A percentile compares a stretch with the other conserved stretches of the same genome.
These are phyloP conservation scores for Etheostoma spectabile DNA, from an alignment of 2,113 vertebrate species.

Conservation along the genomic window DNA sequence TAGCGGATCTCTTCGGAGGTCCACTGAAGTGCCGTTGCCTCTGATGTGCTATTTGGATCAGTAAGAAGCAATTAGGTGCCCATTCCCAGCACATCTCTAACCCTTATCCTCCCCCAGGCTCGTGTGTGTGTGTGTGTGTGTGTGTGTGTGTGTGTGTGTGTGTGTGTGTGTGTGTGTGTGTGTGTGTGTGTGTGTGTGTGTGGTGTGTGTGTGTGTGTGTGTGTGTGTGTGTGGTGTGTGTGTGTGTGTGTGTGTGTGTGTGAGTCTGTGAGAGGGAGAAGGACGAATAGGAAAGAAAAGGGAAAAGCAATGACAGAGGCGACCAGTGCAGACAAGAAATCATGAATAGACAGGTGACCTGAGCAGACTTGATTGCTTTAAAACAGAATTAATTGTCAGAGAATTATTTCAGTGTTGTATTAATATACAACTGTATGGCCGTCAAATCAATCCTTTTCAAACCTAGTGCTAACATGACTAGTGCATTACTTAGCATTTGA, in stretches of 20 bases:
- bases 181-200: constrained; percentile 27
- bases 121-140: constrained; percentile 44
- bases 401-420: background rate
- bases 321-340: constrained; percentile 19
- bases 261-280: constrained; percentile 17
- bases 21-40: constrained; percentile 81
- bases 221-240: constrained; percentile 41
- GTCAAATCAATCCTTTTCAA: background rate
- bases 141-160: constrained; percentile 24
- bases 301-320: constrained; percentile 35
- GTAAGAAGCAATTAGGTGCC: constrained; percentile 85
- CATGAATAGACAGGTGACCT: constrained; percentile 23
- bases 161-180: constrained; percentile 43
- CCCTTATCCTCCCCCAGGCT: constrained; percentile 59
- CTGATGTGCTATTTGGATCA: constrained; percentile 87
- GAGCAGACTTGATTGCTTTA: constrained; percentile 18
- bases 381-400: constrained; percentile 25
- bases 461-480: background rate
- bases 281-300: constrained; percentile 33
- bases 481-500: background rate
- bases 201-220: constrained; percentile 33
- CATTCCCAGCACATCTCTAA: constrained; percentile 78
- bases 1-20: constrained; percentile 80
- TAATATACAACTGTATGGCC: background rate
- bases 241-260: constrained; percentile 26